Conservation (phyloP, 2,113 vertebrate genomes). For the Salminus brasiliensis region DNA sequence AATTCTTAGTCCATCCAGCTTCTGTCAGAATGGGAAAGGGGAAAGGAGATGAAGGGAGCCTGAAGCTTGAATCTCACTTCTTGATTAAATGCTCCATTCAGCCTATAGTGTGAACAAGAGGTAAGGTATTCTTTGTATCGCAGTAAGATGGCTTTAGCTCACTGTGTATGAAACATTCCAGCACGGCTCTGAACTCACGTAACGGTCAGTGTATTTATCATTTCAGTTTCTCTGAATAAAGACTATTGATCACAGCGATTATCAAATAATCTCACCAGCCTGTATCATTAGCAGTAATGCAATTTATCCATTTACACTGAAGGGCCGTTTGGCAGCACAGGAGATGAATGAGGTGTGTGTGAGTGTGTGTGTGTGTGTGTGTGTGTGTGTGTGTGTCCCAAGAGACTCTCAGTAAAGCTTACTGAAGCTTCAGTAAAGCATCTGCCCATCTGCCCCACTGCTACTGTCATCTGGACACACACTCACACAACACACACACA, state of each 20-base stretch:
- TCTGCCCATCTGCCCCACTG: conserved; percentile 50
- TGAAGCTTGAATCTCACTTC: too few relatives aligned
- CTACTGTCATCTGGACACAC: conserved; percentile 49
- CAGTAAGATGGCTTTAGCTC: too few relatives aligned
- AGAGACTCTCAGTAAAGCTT: conserved; percentile 50
- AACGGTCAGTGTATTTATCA: too few relatives aligned
- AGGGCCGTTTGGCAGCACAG: not conserved
- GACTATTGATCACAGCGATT: not conserved
- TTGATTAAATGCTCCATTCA: too few relatives aligned
- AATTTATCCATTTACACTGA: not conserved
- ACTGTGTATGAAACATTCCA: not conserved
- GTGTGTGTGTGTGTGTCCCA: conserved; percentile 37
- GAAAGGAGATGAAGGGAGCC: too few relatives aligned
- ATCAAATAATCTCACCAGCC: not conserved
- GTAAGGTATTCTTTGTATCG: too few relatives aligned
- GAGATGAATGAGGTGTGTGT: conserved; percentile 10
- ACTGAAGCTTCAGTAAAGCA: conserved; percentile 55
- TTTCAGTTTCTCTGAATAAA: not conserved
- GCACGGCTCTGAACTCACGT: not conserved
- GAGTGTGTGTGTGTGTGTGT: conserved; percentile 19
- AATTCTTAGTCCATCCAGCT: too few relatives aligned
- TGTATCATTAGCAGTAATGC: not conserved
- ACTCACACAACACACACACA: not conserved
- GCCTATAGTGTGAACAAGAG: too few relatives aligned
- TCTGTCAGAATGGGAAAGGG: too few relatives aligned